Evolutionary conservation across 2,113 vertebrate species (phyloP), one percentile per base, ranked within the genome.

Genomic region (Campylomormyrus numenius): DNA sequence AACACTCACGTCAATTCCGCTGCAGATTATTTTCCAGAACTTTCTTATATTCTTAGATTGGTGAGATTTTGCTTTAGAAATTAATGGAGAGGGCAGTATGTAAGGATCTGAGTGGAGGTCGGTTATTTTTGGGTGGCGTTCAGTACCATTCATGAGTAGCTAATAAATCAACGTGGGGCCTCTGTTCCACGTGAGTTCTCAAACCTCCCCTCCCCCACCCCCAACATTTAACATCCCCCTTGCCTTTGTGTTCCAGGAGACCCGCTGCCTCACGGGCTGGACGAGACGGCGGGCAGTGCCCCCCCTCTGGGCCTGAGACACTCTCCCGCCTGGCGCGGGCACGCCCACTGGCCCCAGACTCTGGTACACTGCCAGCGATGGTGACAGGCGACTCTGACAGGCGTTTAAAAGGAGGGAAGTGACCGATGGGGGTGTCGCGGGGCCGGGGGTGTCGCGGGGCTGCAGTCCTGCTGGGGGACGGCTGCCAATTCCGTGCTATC

Each of bases 221-320:
- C 74, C 45, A n/a, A 10, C 39, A 45, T 31, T 83, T 53, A 62
- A 86, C 66, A 58, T 42, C 90, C 62, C 27, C 9, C 42, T 52
- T 49, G 85, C 62, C 62, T 92, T 90, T 92, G 85, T 90, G 52
- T 92, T 92, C 53, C 90, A 93, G 92, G 31, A 66, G 89, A 90
- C 89, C 70, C 77, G 74, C 74, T 31, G 62, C 87, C 91, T 53
- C 39, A 39, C 52, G 84, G 42, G 89, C 77, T 80, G 52, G 89
- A 91, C 5, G 85, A 89, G 39, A 46, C 84, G 5, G n/a, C 52
- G 52, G 45, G 52, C 46, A 13, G 87, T 7, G 80, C 50, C 88
- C 27, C 66, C 88, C 27, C 66, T 49, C 83, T 87, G 58, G 80
- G 74, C 66, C 56, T 74, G 24, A 45, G 74, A 53, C 11, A 17